Evolutionary conservation across 2,888 invertebrate genomes (phyloP).

Genomic region (Drosophila nigritarsus): DNA sequence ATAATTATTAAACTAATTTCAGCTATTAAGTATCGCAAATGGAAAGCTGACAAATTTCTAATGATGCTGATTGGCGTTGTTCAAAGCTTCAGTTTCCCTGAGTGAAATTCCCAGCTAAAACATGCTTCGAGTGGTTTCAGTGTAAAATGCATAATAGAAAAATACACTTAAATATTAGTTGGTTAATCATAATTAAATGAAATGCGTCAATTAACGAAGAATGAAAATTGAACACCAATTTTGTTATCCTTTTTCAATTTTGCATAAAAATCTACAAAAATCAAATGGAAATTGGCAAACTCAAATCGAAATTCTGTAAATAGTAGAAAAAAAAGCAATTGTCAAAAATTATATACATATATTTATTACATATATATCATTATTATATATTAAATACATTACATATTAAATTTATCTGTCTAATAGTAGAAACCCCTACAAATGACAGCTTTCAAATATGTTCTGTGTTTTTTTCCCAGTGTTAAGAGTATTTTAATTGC

Average conservation of each 20-base stretch:
- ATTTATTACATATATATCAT: too few relatives aligned
- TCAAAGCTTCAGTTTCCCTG: background rate
- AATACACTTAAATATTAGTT: background rate
- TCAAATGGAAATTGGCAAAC: background rate
- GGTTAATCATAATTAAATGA: background rate
- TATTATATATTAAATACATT: too few relatives aligned
- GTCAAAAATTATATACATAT: background rate
- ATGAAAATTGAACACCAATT: fast-evolving
- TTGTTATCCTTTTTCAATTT: background rate
- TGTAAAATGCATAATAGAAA: background rate
- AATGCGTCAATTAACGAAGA: background rate
- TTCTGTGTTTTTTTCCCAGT: background rate
- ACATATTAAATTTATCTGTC: background rate
- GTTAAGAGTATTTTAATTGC: background rate
- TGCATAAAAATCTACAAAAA: background rate
- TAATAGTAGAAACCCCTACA: background rate
- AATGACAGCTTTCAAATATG: background rate
- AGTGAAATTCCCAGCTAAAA: background rate
- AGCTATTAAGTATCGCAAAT: background rate
- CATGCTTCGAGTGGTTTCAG: background rate
- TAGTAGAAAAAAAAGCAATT: background rate
- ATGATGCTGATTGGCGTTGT: background rate
- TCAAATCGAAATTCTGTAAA: background rate
- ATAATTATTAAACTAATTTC: background rate
- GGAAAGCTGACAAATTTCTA: constrained; percentile 2